Percentiles rank a stretch among this genome's conserved stretches.
Conservation (phyloP, 2,888 invertebrate species). For the Hirudinaria manillensis region DNA sequence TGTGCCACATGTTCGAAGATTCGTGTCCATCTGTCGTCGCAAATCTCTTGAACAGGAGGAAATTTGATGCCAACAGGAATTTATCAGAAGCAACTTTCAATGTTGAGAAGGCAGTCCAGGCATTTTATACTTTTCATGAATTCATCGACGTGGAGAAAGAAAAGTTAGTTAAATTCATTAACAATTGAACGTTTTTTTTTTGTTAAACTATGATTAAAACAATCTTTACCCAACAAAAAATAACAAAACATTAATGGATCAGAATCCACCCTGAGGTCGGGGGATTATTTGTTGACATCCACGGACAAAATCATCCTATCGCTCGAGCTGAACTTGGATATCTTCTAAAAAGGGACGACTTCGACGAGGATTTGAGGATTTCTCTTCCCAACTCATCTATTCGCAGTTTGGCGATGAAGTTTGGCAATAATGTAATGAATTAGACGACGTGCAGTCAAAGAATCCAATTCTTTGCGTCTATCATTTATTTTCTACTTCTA, state of each 20-base stretch:
- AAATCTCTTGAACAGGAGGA: slow-evolving; percentile 29
- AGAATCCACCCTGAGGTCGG: neutral
- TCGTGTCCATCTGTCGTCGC: slow-evolving; percentile 26
- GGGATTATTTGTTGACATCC: slow-evolving; percentile 39
- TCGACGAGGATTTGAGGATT: slow-evolving; percentile 27
- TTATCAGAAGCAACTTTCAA: slow-evolving; percentile 31
- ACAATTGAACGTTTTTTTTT: neutral
- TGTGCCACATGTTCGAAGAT: slow-evolving; percentile 16
- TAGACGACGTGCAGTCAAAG: neutral
- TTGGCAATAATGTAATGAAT: neutral
- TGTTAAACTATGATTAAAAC: neutral
- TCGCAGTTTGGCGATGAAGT: slow-evolving; percentile 15
- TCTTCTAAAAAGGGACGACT: slow-evolving; percentile 22
- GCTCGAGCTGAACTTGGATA: slow-evolving; percentile 39
- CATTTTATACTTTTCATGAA: slow-evolving; percentile 38
- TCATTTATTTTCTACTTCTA: neutral
- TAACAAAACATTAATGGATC: neutral
- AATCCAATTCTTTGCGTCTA: neutral
- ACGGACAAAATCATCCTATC: slow-evolving; percentile 39
- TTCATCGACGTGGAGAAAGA: slow-evolving; percentile 37
- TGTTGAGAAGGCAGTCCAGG: slow-evolving; percentile 31
- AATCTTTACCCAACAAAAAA: neutral
- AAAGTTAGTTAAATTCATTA: neutral
- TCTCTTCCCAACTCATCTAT: slow-evolving; percentile 32
- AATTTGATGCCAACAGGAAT: slow-evolving; percentile 33